Base-by-base conservation (phyloP, 2,797 vertebrate genomes). In the Antrozous pallidus region DNA sequence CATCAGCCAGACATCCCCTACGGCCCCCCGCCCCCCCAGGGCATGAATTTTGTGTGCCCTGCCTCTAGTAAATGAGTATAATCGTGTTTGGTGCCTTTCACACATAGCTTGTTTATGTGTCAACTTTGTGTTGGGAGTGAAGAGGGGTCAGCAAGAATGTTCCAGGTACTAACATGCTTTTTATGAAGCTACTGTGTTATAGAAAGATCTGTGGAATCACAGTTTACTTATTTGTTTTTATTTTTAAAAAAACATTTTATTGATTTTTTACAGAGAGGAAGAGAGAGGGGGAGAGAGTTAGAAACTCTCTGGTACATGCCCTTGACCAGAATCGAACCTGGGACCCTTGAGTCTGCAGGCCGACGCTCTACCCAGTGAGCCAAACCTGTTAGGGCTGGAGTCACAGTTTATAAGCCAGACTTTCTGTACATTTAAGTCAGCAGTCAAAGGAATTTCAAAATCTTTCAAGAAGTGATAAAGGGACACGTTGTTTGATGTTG, bases 401-500 rank as follows among this genome's bases (percentile, higher is more conserved):
- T 90, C 47, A 75, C 33, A 87, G 28, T 24, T 93, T 69, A 80
- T n/a, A 84, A 77, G 16, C 31, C 31, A 61, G 47, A 84, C 20
- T 42, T 42, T 42, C 14, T 47, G 75, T 70, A n/a, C 82, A 69
- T 61, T 89, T 22, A 84, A 95, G n/a, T 94, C 61, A 82, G 13
- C 47, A 17, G 38, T 11, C 51, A 86, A 45, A 93, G 40, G 8
- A 85, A 87, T 90, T 82, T 86, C 75, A 93, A 0, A 84, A n/a
- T n/a, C 88, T 74, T 79, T 86, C 45, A 86, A 2, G 86, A 88
- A 91, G 11, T 47, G 33, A 33, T 84, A 88, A 24, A 45, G 12
- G 45, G 40, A 89, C 65, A 74, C 49, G 49, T 85, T 89, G 22
- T 85, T 93, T 58, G 40, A 8, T 81, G 33, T 91, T 90, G 61